Evolutionary conservation across 1,140 invertebrate species (phyloP).

Genomic region (Helicoverpa armigera): DNA sequence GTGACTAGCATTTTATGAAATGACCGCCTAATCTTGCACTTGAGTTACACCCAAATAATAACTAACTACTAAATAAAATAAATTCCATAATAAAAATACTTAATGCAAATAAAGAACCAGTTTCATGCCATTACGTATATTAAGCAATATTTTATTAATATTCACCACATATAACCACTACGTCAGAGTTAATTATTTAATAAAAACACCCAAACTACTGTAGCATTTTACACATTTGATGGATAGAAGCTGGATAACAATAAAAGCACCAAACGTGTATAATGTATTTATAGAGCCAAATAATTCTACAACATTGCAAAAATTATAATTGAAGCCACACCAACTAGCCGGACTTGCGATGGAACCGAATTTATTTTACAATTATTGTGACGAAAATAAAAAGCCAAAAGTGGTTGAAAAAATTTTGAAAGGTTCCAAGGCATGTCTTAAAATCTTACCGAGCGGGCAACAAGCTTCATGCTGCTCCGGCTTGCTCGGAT

Average conservation of each 20-base stretch:
- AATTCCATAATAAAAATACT: slow-evolving; percentile 55
- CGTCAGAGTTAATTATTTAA: slow-evolving; percentile 40
- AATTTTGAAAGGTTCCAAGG: slow-evolving; percentile 62
- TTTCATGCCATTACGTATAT: slow-evolving; percentile 59
- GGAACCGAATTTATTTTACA: slow-evolving; percentile 65
- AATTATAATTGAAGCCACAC: slow-evolving; percentile 69
- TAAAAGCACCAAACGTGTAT: slow-evolving; percentile 61
- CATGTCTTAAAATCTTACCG: slow-evolving; percentile 87
- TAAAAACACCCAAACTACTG: slow-evolving; percentile 45
- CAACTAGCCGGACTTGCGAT: slow-evolving; percentile 67
- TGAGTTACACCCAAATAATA: slow-evolving; percentile 61
- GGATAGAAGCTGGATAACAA: slow-evolving; percentile 55
- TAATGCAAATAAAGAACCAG: slow-evolving; percentile 62
- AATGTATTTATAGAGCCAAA: slow-evolving; percentile 54
- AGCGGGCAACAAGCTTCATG: slow-evolving; percentile 95
- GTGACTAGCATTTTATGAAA: slow-evolving; percentile 24
- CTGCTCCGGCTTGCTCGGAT: slow-evolving; percentile 94
- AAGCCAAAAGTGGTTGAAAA: slow-evolving; percentile 55
- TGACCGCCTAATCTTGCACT: slow-evolving; percentile 59
- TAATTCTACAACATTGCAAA: slow-evolving; percentile 62
- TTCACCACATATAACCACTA: slow-evolving; percentile 46
- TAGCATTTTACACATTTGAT: slow-evolving; percentile 60
- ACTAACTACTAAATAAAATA: slow-evolving; percentile 64
- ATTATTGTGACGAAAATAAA: slow-evolving; percentile 51
- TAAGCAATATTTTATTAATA: slow-evolving; percentile 32